These are phyloP conservation scores for Morpho helenor DNA, from an alignment of 2,888 invertebrate genomes.

Conservation along the genomic window DNA sequence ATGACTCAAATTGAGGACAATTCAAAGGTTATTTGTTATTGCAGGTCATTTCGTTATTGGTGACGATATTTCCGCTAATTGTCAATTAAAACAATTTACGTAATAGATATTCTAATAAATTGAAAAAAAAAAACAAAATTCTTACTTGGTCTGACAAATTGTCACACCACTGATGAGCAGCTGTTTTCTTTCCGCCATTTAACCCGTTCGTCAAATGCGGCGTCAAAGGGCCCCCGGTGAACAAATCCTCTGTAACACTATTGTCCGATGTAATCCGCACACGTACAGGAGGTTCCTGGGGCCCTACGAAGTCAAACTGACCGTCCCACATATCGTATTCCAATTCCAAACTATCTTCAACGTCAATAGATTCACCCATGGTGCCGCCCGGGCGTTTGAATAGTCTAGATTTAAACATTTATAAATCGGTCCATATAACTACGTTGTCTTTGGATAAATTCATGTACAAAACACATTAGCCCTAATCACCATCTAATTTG, in stretches of 20 bases:
- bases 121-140: neutral
- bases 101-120: no score
- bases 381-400: slow-evolving; percentile 64
- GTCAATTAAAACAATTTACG: no score
- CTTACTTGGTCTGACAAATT: slow-evolving; percentile 82
- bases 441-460: slow-evolving; percentile 58
- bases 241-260: slow-evolving; percentile 69
- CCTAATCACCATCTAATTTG: slow-evolving; percentile 41
- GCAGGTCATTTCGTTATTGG: neutral
- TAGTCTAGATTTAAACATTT: slow-evolving; percentile 71
- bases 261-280: slow-evolving; percentile 59
- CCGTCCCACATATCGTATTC: slow-evolving; percentile 95
- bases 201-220: slow-evolving; percentile 67
- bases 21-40: slow-evolving; percentile 1
- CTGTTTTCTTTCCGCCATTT: slow-evolving; percentile 78
- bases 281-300: slow-evolving; percentile 63
- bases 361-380: slow-evolving; percentile 69
- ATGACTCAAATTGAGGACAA: slow-evolving; percentile 22
- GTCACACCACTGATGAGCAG: slow-evolving; percentile 79
- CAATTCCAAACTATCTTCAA: slow-evolving; percentile 82
- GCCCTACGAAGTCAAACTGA: slow-evolving; percentile 90
- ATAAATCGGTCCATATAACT: slow-evolving; percentile 38
- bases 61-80: no score
- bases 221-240: slow-evolving; percentile 66
- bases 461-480: slow-evolving; percentile 51